Conservation (phyloP, 2,797 vertebrate species). For the Iguana delicatissima region DNA sequence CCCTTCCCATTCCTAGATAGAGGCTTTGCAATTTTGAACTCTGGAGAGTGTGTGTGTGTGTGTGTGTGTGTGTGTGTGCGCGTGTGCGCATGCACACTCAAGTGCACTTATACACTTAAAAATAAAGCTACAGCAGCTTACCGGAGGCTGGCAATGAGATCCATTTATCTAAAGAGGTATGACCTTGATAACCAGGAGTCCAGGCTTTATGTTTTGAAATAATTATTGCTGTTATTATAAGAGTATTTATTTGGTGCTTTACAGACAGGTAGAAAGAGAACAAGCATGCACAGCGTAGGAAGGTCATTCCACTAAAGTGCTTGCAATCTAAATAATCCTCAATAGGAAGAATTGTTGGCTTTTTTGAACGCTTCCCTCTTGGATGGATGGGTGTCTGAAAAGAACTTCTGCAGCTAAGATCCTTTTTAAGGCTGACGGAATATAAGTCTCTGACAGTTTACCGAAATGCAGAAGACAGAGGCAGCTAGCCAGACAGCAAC, state of each 20-base stretch:
- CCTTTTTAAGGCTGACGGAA: too few species aligned
- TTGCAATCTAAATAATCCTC: slow-evolving; percentile 3
- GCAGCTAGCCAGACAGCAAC: too few species aligned
- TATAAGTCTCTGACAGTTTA: background rate
- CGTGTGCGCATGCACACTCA: background rate
- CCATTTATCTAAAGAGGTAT: background rate
- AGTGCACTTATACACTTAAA: background rate
- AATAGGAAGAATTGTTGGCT: slow-evolving; percentile 10
- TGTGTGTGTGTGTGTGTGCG: background rate
- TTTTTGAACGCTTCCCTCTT: background rate
- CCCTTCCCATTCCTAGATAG: too few species aligned
- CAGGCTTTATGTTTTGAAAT: slow-evolving; percentile 29
- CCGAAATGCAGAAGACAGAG: too few species aligned
- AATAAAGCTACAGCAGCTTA: background rate
- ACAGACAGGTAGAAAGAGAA: slow-evolving; percentile 1
- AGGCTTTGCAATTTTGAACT: background rate
- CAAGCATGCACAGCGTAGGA: background rate
- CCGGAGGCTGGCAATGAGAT: background rate
- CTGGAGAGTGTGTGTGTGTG: background rate
- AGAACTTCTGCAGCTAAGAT: background rate
- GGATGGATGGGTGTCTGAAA: background rate
- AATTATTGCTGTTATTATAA: slow-evolving; percentile 14
- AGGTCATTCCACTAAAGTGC: background rate
- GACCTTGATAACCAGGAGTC: slow-evolving; percentile 10
- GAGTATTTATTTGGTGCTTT: slow-evolving; percentile 28